Conservation (phyloP, 2,888 invertebrate species). For the Pheosia gnoma region DNA sequence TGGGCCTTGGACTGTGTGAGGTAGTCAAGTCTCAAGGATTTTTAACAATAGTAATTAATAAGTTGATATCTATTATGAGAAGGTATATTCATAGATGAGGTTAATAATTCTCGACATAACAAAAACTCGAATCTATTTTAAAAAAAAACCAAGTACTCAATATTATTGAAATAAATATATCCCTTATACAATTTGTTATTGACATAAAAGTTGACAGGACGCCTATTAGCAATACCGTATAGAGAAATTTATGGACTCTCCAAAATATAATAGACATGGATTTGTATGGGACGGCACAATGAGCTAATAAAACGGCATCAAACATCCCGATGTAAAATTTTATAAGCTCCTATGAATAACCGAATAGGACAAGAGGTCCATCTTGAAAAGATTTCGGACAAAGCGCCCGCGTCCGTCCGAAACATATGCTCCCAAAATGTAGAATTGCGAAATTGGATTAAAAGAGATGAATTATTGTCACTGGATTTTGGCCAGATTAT, state of each 20-base stretch:
- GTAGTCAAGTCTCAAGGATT: too few relatives aligned
- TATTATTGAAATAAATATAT: constrained; percentile 28
- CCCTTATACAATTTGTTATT: constrained; percentile 39
- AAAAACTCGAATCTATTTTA: not conserved
- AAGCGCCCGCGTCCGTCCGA: constrained; percentile 56
- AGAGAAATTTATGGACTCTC: constrained; percentile 48
- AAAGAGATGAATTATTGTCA: constrained; percentile 53
- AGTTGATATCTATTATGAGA: too few relatives aligned
- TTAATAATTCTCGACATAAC: not conserved
- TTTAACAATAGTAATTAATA: too few relatives aligned
- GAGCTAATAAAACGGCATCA: constrained; percentile 64
- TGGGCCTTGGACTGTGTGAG: too few relatives aligned
- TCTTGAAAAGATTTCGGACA: constrained; percentile 68
- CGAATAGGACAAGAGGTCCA: constrained; percentile 61
- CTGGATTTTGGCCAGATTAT: constrained; percentile 64
- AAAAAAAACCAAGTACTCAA: constrained; percentile 23
- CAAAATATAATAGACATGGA: constrained; percentile 42
- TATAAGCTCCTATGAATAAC: constrained; percentile 73
- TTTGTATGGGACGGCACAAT: constrained; percentile 55
- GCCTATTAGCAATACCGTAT: constrained; percentile 28
- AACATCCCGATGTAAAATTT: constrained; percentile 58
- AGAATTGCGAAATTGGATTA: constrained; percentile 80
- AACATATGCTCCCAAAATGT: constrained; percentile 66
- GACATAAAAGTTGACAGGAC: constrained; percentile 40
- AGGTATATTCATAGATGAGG: constrained; percentile 3